A percentile compares a stretch with the other conserved stretches of the same genome.
Evolutionary conservation across 2,113 vertebrate genomes (phyloP).

Genomic region (Hippoglossus stenolepis): DNA sequence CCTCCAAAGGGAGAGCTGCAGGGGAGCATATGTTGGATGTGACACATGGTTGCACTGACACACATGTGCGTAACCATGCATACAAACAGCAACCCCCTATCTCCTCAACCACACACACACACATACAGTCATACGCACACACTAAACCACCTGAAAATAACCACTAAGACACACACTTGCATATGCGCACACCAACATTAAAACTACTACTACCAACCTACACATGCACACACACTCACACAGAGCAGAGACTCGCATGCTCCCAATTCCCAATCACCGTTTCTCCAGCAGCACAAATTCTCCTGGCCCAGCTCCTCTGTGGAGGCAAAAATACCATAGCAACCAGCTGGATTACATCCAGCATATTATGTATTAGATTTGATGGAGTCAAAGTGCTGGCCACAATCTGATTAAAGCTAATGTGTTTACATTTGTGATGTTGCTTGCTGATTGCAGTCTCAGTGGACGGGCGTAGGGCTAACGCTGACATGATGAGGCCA

Average conservation of each 20-base stretch:
- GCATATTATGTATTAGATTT: constrained; percentile 69
- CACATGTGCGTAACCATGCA: constrained; percentile 24
- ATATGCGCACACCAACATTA: constrained; percentile 3
- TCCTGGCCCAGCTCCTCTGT: constrained; percentile 31
- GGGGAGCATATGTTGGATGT: constrained; percentile 73
- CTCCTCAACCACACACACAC: constrained; percentile 2
- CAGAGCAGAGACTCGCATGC: constrained; percentile 12
- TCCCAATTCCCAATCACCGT: constrained; percentile 40
- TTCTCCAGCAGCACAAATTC: constrained; percentile 46
- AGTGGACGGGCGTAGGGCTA: constrained; percentile 56
- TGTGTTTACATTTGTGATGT: constrained; percentile 83
- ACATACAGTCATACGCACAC: constrained; percentile 9
- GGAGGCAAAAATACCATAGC: constrained; percentile 71
- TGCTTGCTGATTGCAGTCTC: constrained; percentile 78
- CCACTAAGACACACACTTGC: background rate
- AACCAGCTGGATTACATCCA: constrained; percentile 79
- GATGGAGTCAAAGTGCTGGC: constrained; percentile 77
- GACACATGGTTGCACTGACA: constrained; percentile 70
- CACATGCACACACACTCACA: background rate
- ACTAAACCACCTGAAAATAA: constrained; percentile 24
- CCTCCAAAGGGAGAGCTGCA: constrained; percentile 48
- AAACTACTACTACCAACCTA: background rate
- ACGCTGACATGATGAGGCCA: constrained; percentile 57
- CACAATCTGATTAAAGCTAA: constrained; percentile 82
- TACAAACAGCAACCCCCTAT: constrained; percentile 35